Evolutionary conservation across 2,888 invertebrate species (phyloP), one percentile per base, ranked within the genome.

Genomic region (Drosophila demipolita): DNA sequence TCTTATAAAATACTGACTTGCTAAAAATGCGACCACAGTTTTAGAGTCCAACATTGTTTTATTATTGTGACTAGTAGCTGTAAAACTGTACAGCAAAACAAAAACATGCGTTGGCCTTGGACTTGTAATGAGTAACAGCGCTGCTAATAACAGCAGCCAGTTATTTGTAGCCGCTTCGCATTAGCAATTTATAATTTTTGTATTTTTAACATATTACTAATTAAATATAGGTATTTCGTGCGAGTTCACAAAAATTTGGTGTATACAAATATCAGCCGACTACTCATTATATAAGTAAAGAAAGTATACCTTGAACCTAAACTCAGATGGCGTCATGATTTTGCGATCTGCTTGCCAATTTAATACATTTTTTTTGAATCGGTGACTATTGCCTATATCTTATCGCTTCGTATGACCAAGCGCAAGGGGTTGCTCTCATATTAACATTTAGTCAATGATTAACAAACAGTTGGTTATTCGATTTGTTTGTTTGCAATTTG

Each of bases 131-230:
- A 9, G 40, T 63, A 70, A 70, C 62, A 65, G 59, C 54, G 33
- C 62, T 60, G 55, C 65, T 42, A 74, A 17, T 65, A 70, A 71
- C 72, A 65, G 38, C 9, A 12, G 23, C n/a, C 58, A 61, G 68
- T 35, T 45, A 32, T n/a, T 45, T 49, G 45, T 20, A 49, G 32
- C 35, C 15, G 35, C 20, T 26, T 35, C 58, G 15, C 20, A 6
- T 38, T 8, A 8, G 2, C 20, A 36, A 40, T 29, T 40, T 36
- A 35, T 54, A 17, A 58, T 29, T 11, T 38, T 50, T 72, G 60
- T 85, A 87, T 87, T 82, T 87, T 66, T 70, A 74, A 64, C 62
- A 57, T 49, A 66, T 87, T 84, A 85, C 85, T 87, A 87, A 84
- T 87, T 77, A 49, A 62, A 65, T 49, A 53, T 63, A 52, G 49